Conservation (phyloP, 2,888 invertebrate species). For the Callosobruchus maculatus region DNA sequence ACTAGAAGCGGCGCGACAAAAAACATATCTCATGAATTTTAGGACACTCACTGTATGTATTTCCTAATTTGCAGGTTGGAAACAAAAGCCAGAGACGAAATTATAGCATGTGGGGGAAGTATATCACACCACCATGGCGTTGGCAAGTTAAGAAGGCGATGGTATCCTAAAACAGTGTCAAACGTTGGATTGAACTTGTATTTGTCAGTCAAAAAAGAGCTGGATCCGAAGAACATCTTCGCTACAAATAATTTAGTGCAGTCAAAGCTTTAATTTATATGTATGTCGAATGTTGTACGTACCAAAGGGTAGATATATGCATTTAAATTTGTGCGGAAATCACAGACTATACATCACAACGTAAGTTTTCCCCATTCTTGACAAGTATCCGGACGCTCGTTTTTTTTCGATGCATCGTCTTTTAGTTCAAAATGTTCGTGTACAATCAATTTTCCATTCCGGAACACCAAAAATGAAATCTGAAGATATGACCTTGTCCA, state of each 20-base stretch:
- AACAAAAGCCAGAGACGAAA: slow-evolving; percentile 84
- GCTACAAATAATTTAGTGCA: slow-evolving; percentile 76
- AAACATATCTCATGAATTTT: too few species aligned
- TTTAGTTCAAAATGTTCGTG: too few species aligned
- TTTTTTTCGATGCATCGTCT: too few species aligned
- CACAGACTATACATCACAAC: neutral
- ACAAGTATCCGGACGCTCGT: too few species aligned
- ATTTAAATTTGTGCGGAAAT: neutral
- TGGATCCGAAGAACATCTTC: slow-evolving; percentile 95
- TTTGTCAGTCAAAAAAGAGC: slow-evolving; percentile 74
- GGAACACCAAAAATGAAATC: too few species aligned
- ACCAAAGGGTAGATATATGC: neutral
- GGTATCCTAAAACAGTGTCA: slow-evolving; percentile 83
- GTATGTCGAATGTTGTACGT: neutral
- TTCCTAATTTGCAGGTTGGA: slow-evolving; percentile 64
- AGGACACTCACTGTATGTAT: too few species aligned
- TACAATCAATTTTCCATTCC: too few species aligned
- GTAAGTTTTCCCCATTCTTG: too few species aligned
- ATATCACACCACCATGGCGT: slow-evolving; percentile 97
- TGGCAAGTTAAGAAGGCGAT: slow-evolving; percentile 86
- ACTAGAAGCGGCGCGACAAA: too few species aligned
- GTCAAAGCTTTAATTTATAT: slow-evolving; percentile 31
- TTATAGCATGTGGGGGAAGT: slow-evolving; percentile 85
- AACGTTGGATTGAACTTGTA: slow-evolving; percentile 74
- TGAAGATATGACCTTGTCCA: too few species aligned